Percentiles rank a stretch among this genome's conserved stretches.
Conservation (phyloP, 1,140 invertebrate species). For the Eurosta solidaginis region DNA sequence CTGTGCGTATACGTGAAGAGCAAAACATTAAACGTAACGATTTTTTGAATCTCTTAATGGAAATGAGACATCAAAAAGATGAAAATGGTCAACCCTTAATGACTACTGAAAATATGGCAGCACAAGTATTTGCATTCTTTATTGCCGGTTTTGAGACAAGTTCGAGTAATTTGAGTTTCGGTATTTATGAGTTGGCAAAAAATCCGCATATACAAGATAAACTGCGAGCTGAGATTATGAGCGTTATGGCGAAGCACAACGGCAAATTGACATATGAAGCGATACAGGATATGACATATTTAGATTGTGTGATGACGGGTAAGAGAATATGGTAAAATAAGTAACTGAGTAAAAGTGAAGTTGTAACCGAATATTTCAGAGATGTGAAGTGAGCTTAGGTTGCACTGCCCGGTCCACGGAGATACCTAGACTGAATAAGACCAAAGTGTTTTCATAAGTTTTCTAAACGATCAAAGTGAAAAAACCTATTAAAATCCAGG, state of each 20-base stretch:
- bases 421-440: too few species aligned
- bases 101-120: constrained; percentile 39
- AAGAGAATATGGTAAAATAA: constrained; percentile 60
- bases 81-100: neutral
- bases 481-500: too few species aligned
- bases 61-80: constrained; percentile 55
- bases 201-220: constrained; percentile 62
- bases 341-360: neutral
- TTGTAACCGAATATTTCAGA: neutral
- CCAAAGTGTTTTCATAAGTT: too few species aligned
- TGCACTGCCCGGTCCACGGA: too few species aligned
- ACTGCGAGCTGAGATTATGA: constrained; percentile 58
- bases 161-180: constrained; percentile 61
- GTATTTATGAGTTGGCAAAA: constrained; percentile 61
- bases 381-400: too few species aligned
- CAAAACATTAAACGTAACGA: constrained; percentile 61
- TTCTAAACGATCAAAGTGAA: too few species aligned
- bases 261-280: constrained; percentile 49
- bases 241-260: constrained; percentile 59
- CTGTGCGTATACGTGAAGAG: constrained; percentile 54
- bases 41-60: constrained; percentile 64
- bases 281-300: constrained; percentile 54
- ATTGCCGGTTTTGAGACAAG: constrained; percentile 69
- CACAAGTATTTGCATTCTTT: constrained; percentile 63
- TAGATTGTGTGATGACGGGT: constrained; percentile 52